A percentile compares a stretch with the other conserved stretches of the same genome.
These are phyloP conservation scores for Falco concolor DNA, from an alignment of 2,797 vertebrate genomes.

Conservation along the genomic window DNA sequence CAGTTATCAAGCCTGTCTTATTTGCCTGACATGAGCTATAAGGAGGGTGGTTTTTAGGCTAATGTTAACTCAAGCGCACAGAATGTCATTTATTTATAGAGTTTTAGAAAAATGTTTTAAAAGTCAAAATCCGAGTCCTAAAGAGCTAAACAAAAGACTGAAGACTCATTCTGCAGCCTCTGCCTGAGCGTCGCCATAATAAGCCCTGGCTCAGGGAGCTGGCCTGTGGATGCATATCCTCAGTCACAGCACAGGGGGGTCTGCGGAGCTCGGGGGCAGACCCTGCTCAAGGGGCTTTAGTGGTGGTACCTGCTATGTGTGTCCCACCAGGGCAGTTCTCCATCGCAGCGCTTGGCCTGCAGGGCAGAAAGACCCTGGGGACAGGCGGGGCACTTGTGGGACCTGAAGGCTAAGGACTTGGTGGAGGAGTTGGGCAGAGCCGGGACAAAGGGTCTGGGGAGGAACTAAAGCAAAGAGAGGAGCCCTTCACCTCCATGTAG, in stretches of 20 bases:
- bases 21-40: conserved; percentile 42
- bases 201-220: background rate
- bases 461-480: background rate
- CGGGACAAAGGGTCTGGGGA: background rate
- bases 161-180: background rate
- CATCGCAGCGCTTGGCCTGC: accelerated
- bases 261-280: background rate
- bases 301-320: too few species aligned
- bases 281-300: background rate
- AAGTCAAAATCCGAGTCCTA: background rate
- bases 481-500: background rate
- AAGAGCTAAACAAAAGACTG: background rate
- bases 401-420: background rate
- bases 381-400: background rate
- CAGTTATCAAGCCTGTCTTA: conserved; percentile 43
- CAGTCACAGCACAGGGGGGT: background rate
- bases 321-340: background rate
- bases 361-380: background rate
- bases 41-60: conserved; percentile 19
- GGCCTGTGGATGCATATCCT: accelerated
- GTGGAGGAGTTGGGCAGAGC: background rate
- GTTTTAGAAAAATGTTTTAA: background rate
- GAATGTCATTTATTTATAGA: conserved; percentile 43
- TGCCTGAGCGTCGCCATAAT: background rate
- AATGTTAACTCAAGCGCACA: conserved; percentile 39